These are phyloP conservation scores for Calephelis virginiensis DNA, from an alignment of 1,140 invertebrate species.

Conservation along the genomic window DNA sequence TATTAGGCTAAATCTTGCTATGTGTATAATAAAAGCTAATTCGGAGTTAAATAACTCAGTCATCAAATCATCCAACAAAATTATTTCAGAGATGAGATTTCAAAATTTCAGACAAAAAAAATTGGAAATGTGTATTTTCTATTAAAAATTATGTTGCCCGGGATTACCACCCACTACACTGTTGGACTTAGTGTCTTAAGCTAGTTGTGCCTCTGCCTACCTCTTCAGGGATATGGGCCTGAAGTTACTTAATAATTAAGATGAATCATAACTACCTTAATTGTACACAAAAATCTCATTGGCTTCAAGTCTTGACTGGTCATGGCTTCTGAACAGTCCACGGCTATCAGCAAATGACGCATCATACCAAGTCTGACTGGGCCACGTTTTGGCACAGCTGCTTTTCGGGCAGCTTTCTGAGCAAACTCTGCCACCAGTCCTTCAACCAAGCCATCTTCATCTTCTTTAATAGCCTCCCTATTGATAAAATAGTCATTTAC, in stretches of 20 bases:
- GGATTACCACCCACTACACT: too few relatives aligned
- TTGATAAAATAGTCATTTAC: not conserved
- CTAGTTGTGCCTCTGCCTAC: too few relatives aligned
- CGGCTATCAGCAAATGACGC: conserved; percentile 94
- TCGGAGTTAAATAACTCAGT: too few relatives aligned
- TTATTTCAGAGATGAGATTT: too few relatives aligned
- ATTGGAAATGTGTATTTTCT: too few relatives aligned
- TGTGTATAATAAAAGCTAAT: too few relatives aligned
- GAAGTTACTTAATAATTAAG: not conserved
- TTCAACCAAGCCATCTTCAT: conserved; percentile 94
- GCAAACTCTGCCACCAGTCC: conserved; percentile 94
- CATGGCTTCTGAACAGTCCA: conserved; percentile 97
- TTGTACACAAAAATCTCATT: conserved; percentile 91
- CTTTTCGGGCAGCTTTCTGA: conserved; percentile 87
- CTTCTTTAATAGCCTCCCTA: conserved; percentile 98
- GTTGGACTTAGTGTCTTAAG: too few relatives aligned
- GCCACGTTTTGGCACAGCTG: conserved; percentile 85
- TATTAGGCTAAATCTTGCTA: too few relatives aligned
- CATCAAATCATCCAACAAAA: too few relatives aligned
- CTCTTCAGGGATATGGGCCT: too few relatives aligned
- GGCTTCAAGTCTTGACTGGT: conserved; percentile 96
- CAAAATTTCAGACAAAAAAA: too few relatives aligned
- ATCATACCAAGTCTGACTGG: conserved; percentile 95
- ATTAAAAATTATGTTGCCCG: too few relatives aligned
- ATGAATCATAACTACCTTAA: conserved; percentile 83